Base-by-base conservation (phyloP, 2,113 vertebrate genomes). In the Austrofundulus limnaeus region DNA sequence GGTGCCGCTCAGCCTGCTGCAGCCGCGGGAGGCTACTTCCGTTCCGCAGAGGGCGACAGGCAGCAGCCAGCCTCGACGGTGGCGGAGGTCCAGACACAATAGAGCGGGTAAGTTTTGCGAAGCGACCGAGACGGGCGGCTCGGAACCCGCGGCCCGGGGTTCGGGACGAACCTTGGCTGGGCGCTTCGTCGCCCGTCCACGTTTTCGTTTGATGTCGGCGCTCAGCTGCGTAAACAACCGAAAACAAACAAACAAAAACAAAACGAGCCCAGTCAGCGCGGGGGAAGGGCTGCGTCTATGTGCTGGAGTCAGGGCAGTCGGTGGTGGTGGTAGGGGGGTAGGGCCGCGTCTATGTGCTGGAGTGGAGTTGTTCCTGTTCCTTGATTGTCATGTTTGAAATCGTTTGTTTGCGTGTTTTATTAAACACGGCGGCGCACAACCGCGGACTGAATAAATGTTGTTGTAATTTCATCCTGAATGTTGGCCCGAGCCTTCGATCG, bases 11-110 rank as follows among this genome's bases (percentile, higher is more conserved):
- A 69, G 75, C 85, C 72, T 79, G n/a, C 92, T 91, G 91, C 91
- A 89, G 91, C 90, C 91, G 93, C 92, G 89, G 91, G 81, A 68
- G 56, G 77, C 81, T 79, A 94, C 93, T 95, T 95, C 94, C 93
- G 92, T 90, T 93, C 94, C 93, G 91, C 93, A 93, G 89, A 91
- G 91, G 87, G 92, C 90, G 87, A 91, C 91, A 91, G 91, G 91
- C 86, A 86, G 17, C 81, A 93, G 90, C 91, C 89, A 93, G 81
- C 84, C 85, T 43, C 84, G 67, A 74, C 81, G 53, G 85, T 78
- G 84, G 87, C 84, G 88, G 88, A 89, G 88, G 69, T 88, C 85
- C 86, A 87, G 86, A 89, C 88, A 89, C 86, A 89, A 88, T 85
- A 89, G 86, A 89, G 78, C 48, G 84, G 88, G 86, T 89, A 78